These are phyloP conservation scores for Tragelaphus strepsiceros DNA, from an alignment of 2,113 vertebrate genomes.

Conservation along the genomic window DNA sequence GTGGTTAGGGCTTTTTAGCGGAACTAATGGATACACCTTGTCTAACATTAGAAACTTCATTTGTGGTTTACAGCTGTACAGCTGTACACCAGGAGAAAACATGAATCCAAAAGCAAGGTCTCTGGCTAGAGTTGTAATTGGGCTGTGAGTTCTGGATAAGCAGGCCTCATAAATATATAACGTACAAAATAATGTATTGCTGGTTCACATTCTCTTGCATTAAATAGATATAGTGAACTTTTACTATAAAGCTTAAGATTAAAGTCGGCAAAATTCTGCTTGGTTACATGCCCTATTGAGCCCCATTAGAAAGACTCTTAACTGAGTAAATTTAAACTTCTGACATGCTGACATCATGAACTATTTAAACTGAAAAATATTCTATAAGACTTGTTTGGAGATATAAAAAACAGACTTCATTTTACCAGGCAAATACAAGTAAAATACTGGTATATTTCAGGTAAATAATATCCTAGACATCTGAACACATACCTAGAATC, in stretches of 20 bases:
- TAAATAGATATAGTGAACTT: constrained; percentile 55
- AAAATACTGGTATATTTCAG: neutral
- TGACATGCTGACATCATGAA: constrained; percentile 47
- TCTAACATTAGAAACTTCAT: constrained; percentile 90
- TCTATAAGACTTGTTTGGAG: constrained; percentile 33
- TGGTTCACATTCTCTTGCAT: constrained; percentile 61
- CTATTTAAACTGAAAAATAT: constrained; percentile 36
- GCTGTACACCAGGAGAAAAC: constrained; percentile 81
- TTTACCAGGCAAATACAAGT: constrained; percentile 19
- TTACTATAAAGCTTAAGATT: constrained; percentile 59
- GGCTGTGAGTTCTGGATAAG: constrained; percentile 69
- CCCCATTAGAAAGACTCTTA: constrained; percentile 62
- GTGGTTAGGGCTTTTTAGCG: constrained; percentile 88
- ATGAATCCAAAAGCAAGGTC: constrained; percentile 75
- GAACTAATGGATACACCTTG: constrained; percentile 95
- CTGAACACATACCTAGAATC: neutral
- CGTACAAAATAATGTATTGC: constrained; percentile 62
- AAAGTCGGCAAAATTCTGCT: constrained; percentile 61
- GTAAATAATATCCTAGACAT: neutral
- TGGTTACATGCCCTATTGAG: constrained; percentile 49
- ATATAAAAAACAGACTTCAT: constrained; percentile 27
- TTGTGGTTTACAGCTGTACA: constrained; percentile 88
- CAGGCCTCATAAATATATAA: constrained; percentile 70
- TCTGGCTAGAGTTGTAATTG: constrained; percentile 74
- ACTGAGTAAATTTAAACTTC: constrained; percentile 49